Base-by-base conservation (phyloP, 2,113 vertebrate genomes). In the Galeopterus variegatus region DNA sequence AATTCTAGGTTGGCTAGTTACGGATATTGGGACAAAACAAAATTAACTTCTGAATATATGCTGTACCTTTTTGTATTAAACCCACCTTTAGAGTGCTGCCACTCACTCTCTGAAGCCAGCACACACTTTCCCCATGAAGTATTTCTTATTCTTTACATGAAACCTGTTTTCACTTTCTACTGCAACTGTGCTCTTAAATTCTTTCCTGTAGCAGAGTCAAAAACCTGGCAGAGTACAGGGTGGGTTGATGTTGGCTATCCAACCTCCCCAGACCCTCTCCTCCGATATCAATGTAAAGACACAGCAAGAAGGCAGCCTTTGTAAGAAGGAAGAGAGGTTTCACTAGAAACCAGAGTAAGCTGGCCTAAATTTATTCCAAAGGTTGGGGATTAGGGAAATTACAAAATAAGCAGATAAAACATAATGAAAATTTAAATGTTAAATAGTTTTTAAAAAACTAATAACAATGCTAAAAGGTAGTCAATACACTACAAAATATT, bases 351-450 rank as follows among this genome's bases (percentile, higher is more conserved):
- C 17, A 75, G 12, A 54, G 3, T 8, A 60, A 58, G 10, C 1
- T 10, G 19, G 21, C 5, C 41, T 73, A 28, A 67, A 80, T 0
- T 8, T 82, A 67, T 26, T 10, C 2, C 48, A 81, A 36, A 69
- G 1, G 14, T 26, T 3, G 45, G 0, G 1, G 4, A 41, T 41
- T 33, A 2, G 12, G 15, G 0, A 17, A 65, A 24, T 88, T 31
- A 52, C 50, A 86, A 50, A 95, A 4, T 54, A 93, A 67, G 58
- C 4, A 45, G 24, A 64, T 7, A 87, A 41, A 88, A 92, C 36
- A 54, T 31, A 23, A 84, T 41, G 26, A 50, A 88, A 89, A 23
- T 48, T 58, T 79, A 65, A 94, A 62, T 23, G 48, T 45, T 45
- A 7, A 48, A 33, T 76, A 77, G 6, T 6, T 79, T 52, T 23